Conservation (phyloP, 2,797 vertebrate species). For the Melanotaenia boesemani region DNA sequence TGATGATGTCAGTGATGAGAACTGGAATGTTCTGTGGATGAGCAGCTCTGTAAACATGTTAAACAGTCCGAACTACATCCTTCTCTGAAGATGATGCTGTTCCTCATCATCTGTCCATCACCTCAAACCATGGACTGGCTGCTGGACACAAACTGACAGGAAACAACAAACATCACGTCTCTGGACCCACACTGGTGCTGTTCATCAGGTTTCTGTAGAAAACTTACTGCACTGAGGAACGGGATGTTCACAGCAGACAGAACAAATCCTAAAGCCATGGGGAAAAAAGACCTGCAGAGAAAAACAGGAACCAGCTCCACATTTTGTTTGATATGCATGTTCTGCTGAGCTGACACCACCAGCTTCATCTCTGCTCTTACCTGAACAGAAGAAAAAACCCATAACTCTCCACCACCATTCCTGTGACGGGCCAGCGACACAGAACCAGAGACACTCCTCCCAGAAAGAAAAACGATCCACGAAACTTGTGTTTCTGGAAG, state of each 20-base stretch:
- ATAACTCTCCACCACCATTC: constrained; percentile 89
- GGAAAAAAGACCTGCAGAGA: constrained; percentile 87
- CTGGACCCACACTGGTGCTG: background rate
- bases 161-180: background rate
- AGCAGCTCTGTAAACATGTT: too few species aligned
- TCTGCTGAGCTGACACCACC: too few species aligned
- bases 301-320: background rate
- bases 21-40: too few species aligned
- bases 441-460: constrained; percentile 89
- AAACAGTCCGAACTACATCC: too few species aligned
- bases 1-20: too few species aligned
- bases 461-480: constrained; percentile 89
- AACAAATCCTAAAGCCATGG: constrained; percentile 86
- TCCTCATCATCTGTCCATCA: too few species aligned
- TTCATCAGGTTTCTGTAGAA: background rate
- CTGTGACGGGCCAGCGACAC: constrained; percentile 88
- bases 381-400: constrained; percentile 90
- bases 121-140: constrained; percentile 84
- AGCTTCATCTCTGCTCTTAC: constrained; percentile 64
- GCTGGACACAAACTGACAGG: constrained; percentile 73
- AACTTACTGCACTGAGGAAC: constrained; percentile 61
- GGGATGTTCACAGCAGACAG: constrained; percentile 83
- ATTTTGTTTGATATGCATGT: background rate
- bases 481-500: constrained; percentile 89
- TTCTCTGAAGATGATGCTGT: too few species aligned